These are phyloP conservation scores for Steinernema hermaphroditum DNA, from an alignment of 2,888 invertebrate species.

Conservation along the genomic window DNA sequence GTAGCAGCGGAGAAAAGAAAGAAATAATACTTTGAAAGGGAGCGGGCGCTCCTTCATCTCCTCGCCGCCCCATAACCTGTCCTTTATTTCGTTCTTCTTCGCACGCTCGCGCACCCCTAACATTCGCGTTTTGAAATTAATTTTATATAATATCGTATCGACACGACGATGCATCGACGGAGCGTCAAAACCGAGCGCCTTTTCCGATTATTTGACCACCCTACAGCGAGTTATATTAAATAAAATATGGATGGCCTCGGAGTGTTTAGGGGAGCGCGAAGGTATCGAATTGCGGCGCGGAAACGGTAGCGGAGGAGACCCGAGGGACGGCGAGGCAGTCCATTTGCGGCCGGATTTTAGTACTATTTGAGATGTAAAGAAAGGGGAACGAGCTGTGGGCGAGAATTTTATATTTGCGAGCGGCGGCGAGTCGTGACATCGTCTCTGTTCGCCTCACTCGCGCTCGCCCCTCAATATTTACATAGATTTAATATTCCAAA, in stretches of 20 bases:
- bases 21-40: slow-evolving; percentile 27
- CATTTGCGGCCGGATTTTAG: slow-evolving; percentile 26
- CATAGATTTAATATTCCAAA: slow-evolving; percentile 28
- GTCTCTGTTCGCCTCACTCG: slow-evolving; percentile 27
- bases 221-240: slow-evolving; percentile 18
- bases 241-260: slow-evolving; percentile 12
- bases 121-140: slow-evolving; percentile 27
- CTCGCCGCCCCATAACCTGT: slow-evolving; percentile 28
- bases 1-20: slow-evolving; percentile 29
- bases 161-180: slow-evolving; percentile 23
- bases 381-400: slow-evolving; percentile 16
- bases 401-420: slow-evolving; percentile 31
- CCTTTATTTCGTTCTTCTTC: slow-evolving; percentile 25
- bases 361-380: slow-evolving; percentile 28
- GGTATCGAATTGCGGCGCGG: slow-evolving; percentile 20
- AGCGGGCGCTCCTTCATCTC: slow-evolving; percentile 17
- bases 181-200: neutral
- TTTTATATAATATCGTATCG: slow-evolving; percentile 29
- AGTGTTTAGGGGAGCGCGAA: slow-evolving; percentile 20
- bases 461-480: slow-evolving; percentile 18
- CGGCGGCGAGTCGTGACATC: slow-evolving; percentile 25
- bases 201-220: neutral
- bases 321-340: neutral
- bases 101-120: slow-evolving; percentile 27
- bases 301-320: slow-evolving; percentile 12